Evolutionary conservation across 2,797 vertebrate species (phyloP).

Genomic region (Microtus californicus): DNA sequence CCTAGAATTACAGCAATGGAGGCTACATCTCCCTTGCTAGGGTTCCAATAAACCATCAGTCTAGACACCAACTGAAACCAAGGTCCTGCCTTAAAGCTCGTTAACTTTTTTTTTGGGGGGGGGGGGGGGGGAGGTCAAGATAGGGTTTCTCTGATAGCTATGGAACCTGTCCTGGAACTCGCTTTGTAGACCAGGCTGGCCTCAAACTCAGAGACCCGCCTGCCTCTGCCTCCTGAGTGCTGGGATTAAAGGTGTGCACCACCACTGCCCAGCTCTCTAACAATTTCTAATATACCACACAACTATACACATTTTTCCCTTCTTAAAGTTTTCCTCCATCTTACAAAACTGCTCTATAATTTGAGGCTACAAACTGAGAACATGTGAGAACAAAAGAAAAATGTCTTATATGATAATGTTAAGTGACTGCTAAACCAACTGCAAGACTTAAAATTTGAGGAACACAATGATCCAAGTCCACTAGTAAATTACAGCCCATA

Average conservation of each 20-base stretch:
- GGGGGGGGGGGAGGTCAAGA: too few relatives aligned
- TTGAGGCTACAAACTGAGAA: constrained; percentile 46
- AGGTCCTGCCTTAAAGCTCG: constrained; percentile 2
- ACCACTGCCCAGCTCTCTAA: background rate
- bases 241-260: too few relatives aligned
- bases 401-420: constrained; percentile 54
- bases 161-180: too few relatives aligned
- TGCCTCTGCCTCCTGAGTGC: too few relatives aligned
- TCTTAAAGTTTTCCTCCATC: constrained; percentile 35
- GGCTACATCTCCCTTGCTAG: background rate
- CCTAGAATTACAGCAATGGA: constrained; percentile 32
- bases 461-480: constrained; percentile 39
- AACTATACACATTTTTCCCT: constrained; percentile 13
- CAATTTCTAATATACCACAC: background rate
- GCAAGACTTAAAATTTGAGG: constrained; percentile 48
- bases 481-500: constrained; percentile 56
- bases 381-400: constrained; percentile 43
- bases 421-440: constrained; percentile 54
- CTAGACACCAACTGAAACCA: background rate
- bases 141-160: too few relatives aligned
- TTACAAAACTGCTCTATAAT: constrained; percentile 32
- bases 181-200: too few relatives aligned
- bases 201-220: too few relatives aligned
- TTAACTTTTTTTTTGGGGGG: background rate
- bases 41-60: background rate